Conservation (phyloP, 2,797 vertebrate genomes). For the Stomatorhinus walkeri region DNA sequence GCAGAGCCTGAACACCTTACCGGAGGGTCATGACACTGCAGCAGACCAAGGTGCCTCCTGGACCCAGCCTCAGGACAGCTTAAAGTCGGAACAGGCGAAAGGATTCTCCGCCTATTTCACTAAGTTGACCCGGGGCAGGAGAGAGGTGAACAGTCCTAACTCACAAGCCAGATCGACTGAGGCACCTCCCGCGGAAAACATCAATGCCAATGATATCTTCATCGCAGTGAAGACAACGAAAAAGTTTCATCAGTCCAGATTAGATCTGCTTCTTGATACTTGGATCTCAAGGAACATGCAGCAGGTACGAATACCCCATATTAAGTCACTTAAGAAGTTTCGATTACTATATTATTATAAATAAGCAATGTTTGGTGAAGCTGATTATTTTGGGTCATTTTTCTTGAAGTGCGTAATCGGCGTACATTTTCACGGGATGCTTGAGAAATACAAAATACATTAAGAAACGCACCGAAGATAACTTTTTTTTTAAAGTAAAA, state of each 20-base stretch:
- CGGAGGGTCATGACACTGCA: not conserved
- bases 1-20: constrained; percentile 45
- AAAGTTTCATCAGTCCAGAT: constrained; percentile 72
- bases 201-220: constrained; percentile 70
- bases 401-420: not conserved
- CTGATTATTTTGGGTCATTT: not conserved
- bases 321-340: not conserved
- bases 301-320: constrained; percentile 59
- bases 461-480: not conserved
- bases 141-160: constrained; percentile 35
- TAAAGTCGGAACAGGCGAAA: constrained; percentile 18
- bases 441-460: not conserved
- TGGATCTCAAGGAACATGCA: constrained; percentile 78
- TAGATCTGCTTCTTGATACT: constrained; percentile 81
- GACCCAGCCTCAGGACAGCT: not conserved
- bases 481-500: not conserved
- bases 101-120: constrained; percentile 71
- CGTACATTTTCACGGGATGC: not conserved
- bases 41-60: not conserved
- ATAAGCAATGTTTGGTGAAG: not conserved
- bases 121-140: constrained; percentile 60
- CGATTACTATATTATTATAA: not conserved
- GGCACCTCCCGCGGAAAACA: constrained; percentile 53
- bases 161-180: constrained; percentile 19
- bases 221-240: constrained; percentile 82